Percentiles rank a stretch among this genome's conserved stretches.
phyloP scores from a whole-genome alignment of 2,113 vertebrate genomes.

The rat (Rattus norvegicus) region DNA sequence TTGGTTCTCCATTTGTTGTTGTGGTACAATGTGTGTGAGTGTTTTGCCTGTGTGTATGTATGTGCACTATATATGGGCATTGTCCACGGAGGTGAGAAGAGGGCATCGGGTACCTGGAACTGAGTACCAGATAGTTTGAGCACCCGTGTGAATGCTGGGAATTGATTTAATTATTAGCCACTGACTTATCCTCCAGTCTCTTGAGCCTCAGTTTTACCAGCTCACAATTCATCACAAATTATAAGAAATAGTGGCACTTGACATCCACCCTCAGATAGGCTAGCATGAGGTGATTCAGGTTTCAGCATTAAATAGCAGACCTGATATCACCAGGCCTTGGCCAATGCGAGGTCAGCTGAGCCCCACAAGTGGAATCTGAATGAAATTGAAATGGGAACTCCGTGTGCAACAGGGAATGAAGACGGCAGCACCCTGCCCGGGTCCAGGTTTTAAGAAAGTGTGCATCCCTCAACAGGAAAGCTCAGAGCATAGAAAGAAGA shows the following conservation, averaged over 20 bases:
- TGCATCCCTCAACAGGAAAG: neutral
- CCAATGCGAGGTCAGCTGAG: neutral
- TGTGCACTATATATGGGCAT: neutral
- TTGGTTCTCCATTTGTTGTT: neutral
- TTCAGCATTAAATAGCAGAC: slow-evolving; percentile 59
- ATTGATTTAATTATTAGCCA: neutral
- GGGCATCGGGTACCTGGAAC: neutral
- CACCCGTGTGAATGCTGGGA: neutral
- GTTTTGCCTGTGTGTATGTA: neutral
- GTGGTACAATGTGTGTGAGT: neutral
- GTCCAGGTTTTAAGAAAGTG: neutral
- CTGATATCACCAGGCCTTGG: neutral
- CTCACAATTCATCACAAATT: neutral
- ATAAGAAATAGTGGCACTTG: neutral
- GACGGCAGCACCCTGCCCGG: neutral
- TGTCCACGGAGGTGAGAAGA: neutral
- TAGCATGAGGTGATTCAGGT: neutral
- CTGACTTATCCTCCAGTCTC: neutral
- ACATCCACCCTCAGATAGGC: neutral
- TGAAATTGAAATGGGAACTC: neutral
- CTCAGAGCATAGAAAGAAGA: neutral
- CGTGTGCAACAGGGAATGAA: neutral
- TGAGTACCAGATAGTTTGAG: neutral
- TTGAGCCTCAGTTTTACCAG: neutral
- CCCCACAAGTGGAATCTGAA: neutral